Percentiles rank a stretch among this genome's conserved stretches.
phyloP scores from a whole-genome alignment of 2,888 invertebrate species.

The Drosophila yooni region DNA sequence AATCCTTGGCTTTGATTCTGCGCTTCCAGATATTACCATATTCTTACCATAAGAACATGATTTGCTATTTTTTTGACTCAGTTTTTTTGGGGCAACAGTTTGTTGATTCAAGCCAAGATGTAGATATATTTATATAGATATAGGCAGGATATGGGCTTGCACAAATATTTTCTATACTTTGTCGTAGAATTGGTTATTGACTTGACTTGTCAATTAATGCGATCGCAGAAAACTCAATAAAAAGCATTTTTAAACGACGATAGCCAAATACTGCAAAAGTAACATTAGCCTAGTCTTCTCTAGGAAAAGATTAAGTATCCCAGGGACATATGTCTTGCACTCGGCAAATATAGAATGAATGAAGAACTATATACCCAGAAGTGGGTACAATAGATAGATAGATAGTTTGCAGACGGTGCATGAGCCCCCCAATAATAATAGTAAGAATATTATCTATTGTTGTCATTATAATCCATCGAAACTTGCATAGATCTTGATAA shows the following conservation, averaged over 20 bases:
- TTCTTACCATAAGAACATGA: background rate
- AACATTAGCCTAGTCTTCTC: no score
- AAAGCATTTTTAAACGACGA: no score
- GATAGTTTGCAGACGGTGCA: background rate
- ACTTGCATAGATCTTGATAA: background rate
- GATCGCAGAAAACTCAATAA: no score
- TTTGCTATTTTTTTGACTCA: background rate
- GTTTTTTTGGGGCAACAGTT: background rate
- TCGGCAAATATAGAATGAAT: no score
- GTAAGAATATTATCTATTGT: background rate
- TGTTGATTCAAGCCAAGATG: background rate
- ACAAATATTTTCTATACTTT: no score
- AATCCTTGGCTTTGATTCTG: background rate
- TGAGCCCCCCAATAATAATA: background rate
- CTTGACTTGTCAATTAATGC: no score
- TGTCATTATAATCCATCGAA: background rate
- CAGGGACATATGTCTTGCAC: no score
- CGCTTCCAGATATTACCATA: background rate
- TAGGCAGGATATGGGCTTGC: no score
- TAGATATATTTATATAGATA: background rate
- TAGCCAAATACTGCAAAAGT: no score
- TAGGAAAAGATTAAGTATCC: no score
- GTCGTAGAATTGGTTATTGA: no score
- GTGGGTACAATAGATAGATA: background rate
- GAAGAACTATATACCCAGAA: no score